These are phyloP conservation scores for Machaerirhynchus nigripectus DNA, from an alignment of 2,113 vertebrate species.

Conservation along the genomic window DNA sequence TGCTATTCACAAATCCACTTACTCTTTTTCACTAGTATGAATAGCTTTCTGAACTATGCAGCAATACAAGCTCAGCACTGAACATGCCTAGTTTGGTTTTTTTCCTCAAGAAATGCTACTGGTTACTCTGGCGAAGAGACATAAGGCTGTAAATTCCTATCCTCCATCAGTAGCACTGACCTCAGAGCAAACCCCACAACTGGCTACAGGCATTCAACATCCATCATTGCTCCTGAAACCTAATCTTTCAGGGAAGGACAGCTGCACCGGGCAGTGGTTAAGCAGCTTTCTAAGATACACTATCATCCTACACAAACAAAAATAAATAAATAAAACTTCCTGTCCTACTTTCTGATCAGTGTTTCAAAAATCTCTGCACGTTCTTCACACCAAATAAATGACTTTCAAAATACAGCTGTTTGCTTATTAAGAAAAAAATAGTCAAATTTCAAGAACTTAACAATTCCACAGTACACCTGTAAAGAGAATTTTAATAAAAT, in stretches of 20 bases:
- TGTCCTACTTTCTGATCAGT: slow-evolving; percentile 22
- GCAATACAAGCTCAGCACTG: neutral
- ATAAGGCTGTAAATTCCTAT: slow-evolving; percentile 75
- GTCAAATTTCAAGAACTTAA: neutral
- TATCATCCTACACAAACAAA: slow-evolving; percentile 14
- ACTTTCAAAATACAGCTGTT: neutral
- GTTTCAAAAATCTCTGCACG: slow-evolving; percentile 29
- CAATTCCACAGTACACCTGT: neutral
- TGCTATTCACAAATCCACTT: neutral
- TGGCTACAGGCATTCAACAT: slow-evolving; percentile 87
- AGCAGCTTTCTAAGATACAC: slow-evolving; percentile 75
- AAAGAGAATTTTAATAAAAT: neutral
- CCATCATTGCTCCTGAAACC: slow-evolving; percentile 87
- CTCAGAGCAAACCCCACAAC: slow-evolving; percentile 82
- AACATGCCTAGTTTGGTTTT: neutral
- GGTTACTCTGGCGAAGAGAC: slow-evolving; percentile 41
- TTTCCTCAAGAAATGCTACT: slow-evolving; percentile 14
- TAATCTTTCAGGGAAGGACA: slow-evolving; percentile 86
- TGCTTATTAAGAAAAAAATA: neutral
- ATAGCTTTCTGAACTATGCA: neutral
- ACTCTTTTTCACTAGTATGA: neutral
- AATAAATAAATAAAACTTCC: slow-evolving; percentile 45
- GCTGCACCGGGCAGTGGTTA: slow-evolving; percentile 76
- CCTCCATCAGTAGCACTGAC: slow-evolving; percentile 77
- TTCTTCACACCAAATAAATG: neutral